A percentile compares a stretch with the other conserved stretches of the same genome.
Evolutionary conservation across 1,140 invertebrate species (phyloP).

Genomic region (Neoseiulus cucumeris): DNA sequence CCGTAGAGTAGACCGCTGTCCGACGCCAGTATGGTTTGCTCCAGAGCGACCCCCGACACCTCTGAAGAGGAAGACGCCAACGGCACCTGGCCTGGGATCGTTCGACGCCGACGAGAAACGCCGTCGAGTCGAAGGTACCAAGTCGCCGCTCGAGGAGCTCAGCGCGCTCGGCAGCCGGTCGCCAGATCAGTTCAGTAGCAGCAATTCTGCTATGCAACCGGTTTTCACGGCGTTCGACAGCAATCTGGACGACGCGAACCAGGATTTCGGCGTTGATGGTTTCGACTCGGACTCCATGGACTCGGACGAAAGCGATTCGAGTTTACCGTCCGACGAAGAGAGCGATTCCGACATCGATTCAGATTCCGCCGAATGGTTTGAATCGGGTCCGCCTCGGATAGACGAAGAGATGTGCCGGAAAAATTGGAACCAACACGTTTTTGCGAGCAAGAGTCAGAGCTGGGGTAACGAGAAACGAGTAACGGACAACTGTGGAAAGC

Average conservation of each 20-base stretch:
- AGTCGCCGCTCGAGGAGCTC: neutral
- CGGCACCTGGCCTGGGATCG: too few relatives aligned
- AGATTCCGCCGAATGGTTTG: conserved; percentile 1
- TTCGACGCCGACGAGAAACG: neutral
- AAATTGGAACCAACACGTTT: neutral
- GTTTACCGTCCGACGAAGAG: neutral
- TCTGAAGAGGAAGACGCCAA: neutral
- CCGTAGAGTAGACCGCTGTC: neutral
- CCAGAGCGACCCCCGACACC: neutral
- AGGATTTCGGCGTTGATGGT: conserved; percentile 6
- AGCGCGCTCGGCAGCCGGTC: neutral
- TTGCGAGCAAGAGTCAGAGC: neutral
- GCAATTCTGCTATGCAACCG: neutral
- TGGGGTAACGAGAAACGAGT: neutral
- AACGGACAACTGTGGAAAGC: neutral
- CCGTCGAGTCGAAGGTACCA: neutral
- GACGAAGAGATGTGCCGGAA: conserved; percentile 9
- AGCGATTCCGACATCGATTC: conserved; percentile 4
- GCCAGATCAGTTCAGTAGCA: neutral
- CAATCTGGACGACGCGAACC: neutral
- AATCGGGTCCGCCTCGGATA: neutral
- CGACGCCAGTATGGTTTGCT: neutral
- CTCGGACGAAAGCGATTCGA: conserved; percentile 7
- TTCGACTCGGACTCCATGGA: conserved; percentile 9
- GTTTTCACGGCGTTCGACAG: conserved; percentile 1